These are phyloP conservation scores for Itoplectis maculator DNA, from an alignment of 2,888 invertebrate species.

Conservation along the genomic window DNA sequence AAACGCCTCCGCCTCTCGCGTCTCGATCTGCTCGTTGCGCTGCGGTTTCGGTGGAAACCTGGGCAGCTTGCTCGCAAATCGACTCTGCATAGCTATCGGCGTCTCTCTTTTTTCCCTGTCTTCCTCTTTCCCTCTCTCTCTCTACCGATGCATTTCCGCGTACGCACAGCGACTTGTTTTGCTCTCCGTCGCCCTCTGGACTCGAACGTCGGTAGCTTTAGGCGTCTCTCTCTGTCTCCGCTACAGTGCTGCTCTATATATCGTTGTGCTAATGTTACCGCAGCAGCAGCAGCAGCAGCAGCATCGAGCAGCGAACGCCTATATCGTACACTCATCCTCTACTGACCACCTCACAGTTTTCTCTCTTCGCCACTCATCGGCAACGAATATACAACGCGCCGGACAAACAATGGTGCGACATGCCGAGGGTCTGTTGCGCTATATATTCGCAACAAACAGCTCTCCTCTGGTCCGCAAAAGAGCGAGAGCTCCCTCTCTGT, in stretches of 20 bases:
- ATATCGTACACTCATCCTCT: constrained; percentile 7
- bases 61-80: constrained; percentile 34
- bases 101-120: constrained; percentile 15
- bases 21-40: constrained; percentile 30
- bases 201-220: background rate
- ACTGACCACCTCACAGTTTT: constrained; percentile 44
- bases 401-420: constrained; percentile 73
- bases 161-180: background rate
- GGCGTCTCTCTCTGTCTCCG: constrained; percentile 24
- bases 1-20: constrained; percentile 48
- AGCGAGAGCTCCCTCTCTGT: constrained; percentile 59
- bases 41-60: constrained; percentile 9
- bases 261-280: background rate
- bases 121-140: constrained; percentile 5
- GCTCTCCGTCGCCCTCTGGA: background rate
- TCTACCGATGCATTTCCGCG: constrained; percentile 5
- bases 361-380: constrained; percentile 40
- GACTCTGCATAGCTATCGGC: background rate
- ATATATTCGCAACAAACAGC: constrained; percentile 52
- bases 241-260: constrained; percentile 10
- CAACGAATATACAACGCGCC: constrained; percentile 61
- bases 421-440: constrained; percentile 49
- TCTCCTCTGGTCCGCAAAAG: constrained; percentile 73
- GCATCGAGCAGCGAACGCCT: background rate
- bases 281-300: background rate